These are phyloP conservation scores for Pharmacophagus antenor DNA, from an alignment of 2,888 invertebrate genomes.

Conservation along the genomic window DNA sequence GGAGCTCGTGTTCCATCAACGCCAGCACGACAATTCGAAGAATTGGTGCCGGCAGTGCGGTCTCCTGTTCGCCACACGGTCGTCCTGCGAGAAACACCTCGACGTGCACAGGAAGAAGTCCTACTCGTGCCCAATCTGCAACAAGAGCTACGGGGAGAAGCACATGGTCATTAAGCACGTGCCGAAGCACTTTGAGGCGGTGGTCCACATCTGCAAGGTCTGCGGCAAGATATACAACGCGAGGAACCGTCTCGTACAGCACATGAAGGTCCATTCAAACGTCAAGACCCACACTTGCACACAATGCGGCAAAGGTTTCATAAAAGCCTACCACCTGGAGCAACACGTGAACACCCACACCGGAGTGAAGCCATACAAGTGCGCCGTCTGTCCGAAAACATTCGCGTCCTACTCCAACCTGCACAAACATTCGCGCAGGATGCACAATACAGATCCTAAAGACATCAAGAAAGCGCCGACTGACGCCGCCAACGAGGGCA, in stretches of 20 bases:
- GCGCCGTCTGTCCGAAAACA: slow-evolving; percentile 76
- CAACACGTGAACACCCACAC: slow-evolving; percentile 82
- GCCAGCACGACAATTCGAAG: slow-evolving; percentile 44
- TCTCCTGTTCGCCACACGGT: slow-evolving; percentile 52
- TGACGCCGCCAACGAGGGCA: slow-evolving; percentile 20
- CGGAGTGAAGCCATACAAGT: slow-evolving; percentile 77
- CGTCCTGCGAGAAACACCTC: slow-evolving; percentile 56
- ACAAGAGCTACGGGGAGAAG: slow-evolving; percentile 75
- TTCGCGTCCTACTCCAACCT: slow-evolving; percentile 82
- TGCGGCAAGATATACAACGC: slow-evolving; percentile 80
- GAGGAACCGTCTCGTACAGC: slow-evolving; percentile 54
- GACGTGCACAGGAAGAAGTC: slow-evolving; percentile 55
- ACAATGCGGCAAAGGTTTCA: slow-evolving; percentile 75
- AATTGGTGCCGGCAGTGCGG: slow-evolving; percentile 62
- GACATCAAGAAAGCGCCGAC: slow-evolving; percentile 32
- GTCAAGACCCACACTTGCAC: slow-evolving; percentile 73
- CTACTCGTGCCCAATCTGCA: slow-evolving; percentile 81
- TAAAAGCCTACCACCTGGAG: slow-evolving; percentile 48
- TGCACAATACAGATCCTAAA: slow-evolving; percentile 53
- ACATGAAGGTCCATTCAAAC: slow-evolving; percentile 60
- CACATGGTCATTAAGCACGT: slow-evolving; percentile 57
- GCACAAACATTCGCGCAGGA: slow-evolving; percentile 74
- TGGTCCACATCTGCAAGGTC: slow-evolving; percentile 77
- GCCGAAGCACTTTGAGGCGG: slow-evolving; percentile 57
- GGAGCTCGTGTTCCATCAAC: slow-evolving; percentile 55